Percentiles rank a stretch among this genome's conserved stretches.
Evolutionary conservation across 64 coral and sea anemone species (phyloP).

Genomic region (Pocillopora verrucosa): DNA sequence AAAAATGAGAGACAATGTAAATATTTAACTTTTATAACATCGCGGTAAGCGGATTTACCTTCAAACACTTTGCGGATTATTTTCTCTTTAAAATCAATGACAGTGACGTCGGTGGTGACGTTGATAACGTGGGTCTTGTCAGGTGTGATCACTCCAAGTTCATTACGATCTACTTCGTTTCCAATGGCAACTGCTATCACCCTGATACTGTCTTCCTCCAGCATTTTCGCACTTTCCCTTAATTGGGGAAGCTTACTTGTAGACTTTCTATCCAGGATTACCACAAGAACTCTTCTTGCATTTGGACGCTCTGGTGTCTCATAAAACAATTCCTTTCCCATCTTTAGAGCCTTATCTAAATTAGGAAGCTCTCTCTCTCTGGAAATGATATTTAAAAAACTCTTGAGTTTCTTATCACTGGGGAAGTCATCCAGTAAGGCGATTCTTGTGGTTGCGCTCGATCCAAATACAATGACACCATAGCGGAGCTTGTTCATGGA

Average conservation of each 20-base stretch:
- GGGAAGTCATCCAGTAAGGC: constrained; percentile 43
- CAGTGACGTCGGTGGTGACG: constrained; percentile 32
- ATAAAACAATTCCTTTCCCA: constrained; percentile 60
- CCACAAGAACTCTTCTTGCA: constrained; percentile 59
- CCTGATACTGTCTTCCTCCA: constrained; percentile 54
- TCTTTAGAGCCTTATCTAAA: constrained; percentile 63
- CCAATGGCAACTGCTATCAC: constrained; percentile 72
- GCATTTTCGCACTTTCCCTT: not conserved
- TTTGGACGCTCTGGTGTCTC: constrained; percentile 37
- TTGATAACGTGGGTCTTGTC: constrained; percentile 61
- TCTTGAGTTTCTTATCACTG: constrained; percentile 56
- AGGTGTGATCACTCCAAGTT: constrained; percentile 58
- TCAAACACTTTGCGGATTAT: constrained; percentile 58
- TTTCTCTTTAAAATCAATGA: constrained; percentile 35
- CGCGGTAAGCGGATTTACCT: constrained; percentile 25
- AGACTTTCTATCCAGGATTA: constrained; percentile 64
- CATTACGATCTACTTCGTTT: constrained; percentile 19
- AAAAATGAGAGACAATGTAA: too few species aligned
- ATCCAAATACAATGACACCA: constrained; percentile 75
- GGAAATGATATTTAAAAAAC: constrained; percentile 28
- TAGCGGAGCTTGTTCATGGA: constrained; percentile 55
- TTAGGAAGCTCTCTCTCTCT: constrained; percentile 21
- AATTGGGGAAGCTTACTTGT: constrained; percentile 44
- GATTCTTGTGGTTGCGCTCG: constrained; percentile 33
- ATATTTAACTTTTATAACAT: not conserved